Conservation (phyloP, 2,113 vertebrate genomes). For the Panthera leo region DNA sequence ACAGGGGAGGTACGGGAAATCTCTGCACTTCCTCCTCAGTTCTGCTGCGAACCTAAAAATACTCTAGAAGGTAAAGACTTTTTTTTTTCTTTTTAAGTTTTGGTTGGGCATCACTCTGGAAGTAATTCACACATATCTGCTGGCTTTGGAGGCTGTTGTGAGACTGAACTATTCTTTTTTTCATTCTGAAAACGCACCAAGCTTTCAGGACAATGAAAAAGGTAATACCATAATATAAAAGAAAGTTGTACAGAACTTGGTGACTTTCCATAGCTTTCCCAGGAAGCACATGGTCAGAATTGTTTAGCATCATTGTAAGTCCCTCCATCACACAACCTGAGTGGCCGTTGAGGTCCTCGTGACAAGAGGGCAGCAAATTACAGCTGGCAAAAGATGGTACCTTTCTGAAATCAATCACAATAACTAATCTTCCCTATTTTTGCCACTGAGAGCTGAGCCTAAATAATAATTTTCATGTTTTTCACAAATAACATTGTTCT, state of each 20-base stretch:
- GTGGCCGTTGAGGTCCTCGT: not conserved
- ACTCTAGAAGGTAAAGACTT: not conserved
- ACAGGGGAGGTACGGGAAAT: not conserved
- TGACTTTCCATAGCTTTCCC: not conserved
- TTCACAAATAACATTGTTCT: not conserved
- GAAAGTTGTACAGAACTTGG: not conserved
- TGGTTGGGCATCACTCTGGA: not conserved
- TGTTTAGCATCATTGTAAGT: not conserved
- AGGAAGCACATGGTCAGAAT: not conserved
- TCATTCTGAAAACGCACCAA: not conserved
- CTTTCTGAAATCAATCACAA: not conserved
- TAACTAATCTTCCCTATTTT: not conserved
- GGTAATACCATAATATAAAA: not conserved
- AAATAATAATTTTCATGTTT: conserved; percentile 22
- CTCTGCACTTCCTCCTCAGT: not conserved
- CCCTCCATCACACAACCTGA: not conserved
- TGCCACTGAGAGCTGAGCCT: not conserved
- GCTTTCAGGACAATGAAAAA: not conserved
- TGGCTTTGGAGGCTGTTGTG: not conserved
- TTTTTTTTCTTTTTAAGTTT: not conserved
- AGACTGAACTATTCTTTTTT: not conserved
- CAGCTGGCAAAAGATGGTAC: not conserved
- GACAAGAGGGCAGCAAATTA: not conserved
- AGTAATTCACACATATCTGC: not conserved
- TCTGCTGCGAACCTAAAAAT: not conserved